Evolutionary conservation across 2,113 vertebrate species (phyloP).

Genomic region (Xerus inauris): DNA sequence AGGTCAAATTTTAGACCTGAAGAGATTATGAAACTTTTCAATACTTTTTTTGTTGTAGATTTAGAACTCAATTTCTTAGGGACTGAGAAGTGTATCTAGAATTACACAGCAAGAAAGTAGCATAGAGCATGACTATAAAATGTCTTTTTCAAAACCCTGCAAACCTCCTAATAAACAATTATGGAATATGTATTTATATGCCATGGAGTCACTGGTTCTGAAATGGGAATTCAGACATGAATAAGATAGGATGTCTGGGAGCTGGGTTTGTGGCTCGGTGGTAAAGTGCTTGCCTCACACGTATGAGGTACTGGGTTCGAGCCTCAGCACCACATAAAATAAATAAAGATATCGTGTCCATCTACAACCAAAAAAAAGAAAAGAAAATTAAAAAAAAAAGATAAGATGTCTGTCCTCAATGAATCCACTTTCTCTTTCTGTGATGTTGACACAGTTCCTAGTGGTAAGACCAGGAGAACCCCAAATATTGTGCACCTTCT

Average conservation of each 20-base stretch:
- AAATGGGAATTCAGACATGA: not conserved
- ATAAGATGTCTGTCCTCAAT: not conserved
- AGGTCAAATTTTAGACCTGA: not conserved
- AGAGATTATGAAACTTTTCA: not conserved
- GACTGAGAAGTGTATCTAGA: not conserved
- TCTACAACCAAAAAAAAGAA: too few relatives aligned
- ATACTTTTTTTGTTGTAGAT: not conserved
- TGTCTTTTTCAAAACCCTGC: not conserved
- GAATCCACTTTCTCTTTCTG: not conserved
- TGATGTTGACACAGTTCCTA: not conserved
- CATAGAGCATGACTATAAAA: not conserved
- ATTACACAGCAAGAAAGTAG: not conserved
- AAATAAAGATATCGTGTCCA: too few relatives aligned
- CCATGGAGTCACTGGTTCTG: not conserved
- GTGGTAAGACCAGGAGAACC: not conserved
- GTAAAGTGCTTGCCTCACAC: too few relatives aligned
- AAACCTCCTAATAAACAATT: not conserved
- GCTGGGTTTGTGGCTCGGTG: too few relatives aligned
- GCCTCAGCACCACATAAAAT: too few relatives aligned
- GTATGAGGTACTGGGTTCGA: too few relatives aligned
- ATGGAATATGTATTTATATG: not conserved
- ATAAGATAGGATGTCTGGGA: too few relatives aligned
- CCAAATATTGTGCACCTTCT: not conserved
- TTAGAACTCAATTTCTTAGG: not conserved
- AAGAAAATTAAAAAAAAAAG: too few relatives aligned